Conservation (phyloP, 2,113 vertebrate species). For the Ammodramus savannarum region DNA sequence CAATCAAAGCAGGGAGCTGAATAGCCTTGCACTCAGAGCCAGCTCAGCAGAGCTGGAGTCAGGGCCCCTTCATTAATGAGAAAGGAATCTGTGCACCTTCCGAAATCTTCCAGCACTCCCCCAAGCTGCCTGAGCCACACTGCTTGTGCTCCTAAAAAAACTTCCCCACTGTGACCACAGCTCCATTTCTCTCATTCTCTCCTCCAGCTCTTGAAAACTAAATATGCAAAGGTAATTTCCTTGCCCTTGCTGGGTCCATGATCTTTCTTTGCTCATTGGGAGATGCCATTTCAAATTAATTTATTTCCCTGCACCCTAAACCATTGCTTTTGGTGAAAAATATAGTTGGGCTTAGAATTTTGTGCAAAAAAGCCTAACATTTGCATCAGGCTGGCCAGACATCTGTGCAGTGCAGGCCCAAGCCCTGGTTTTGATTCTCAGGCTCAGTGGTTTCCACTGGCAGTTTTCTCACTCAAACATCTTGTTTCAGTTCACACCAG, state of each 20-base stretch:
- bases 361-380: background rate
- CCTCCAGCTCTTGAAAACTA: background rate
- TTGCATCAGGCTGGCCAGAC: background rate
- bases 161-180: background rate
- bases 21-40: background rate
- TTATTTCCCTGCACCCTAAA: background rate
- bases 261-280: background rate
- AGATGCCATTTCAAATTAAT: background rate
- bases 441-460: background rate
- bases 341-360: background rate
- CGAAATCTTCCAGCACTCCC: background rate
- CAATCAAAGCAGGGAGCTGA: slow-evolving; percentile 34
- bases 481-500: background rate
- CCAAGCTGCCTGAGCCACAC: background rate
- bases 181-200: background rate
- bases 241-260: background rate
- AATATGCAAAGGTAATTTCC: background rate
- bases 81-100: slow-evolving; percentile 48
- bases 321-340: background rate
- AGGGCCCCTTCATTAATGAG: slow-evolving; percentile 57
- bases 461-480: background rate
- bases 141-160: background rate
- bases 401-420: background rate
- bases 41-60: background rate
- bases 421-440: background rate